Evolutionary conservation across 2,888 invertebrate species (phyloP).

Genomic region (Oegoconia quadripuncta): DNA sequence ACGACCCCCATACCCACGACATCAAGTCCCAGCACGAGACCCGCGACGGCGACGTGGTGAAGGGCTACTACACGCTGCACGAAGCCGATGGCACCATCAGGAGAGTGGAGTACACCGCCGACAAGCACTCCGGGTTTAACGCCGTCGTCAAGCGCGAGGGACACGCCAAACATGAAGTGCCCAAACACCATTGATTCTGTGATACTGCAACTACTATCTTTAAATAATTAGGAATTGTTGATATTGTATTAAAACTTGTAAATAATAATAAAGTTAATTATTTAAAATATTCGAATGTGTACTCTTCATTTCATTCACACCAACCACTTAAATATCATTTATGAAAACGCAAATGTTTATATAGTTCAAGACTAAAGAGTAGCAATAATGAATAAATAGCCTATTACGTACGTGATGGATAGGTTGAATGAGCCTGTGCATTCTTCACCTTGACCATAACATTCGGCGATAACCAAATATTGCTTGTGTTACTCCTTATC

Average conservation of each 20-base stretch:
- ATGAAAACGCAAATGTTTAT: too few species aligned
- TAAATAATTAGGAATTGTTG: neutral
- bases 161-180: constrained; percentile 21
- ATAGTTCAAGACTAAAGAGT: too few species aligned
- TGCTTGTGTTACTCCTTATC: too few species aligned
- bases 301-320: too few species aligned
- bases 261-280: too few species aligned
- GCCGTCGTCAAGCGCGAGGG: constrained; percentile 30
- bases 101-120: constrained; percentile 69
- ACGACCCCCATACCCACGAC: constrained; percentile 78
- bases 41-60: constrained; percentile 78
- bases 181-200: constrained; percentile 23
- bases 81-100: constrained; percentile 70
- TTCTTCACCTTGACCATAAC: too few species aligned
- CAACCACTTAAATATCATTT: too few species aligned
- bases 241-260: neutral
- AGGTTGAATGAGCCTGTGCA: too few species aligned
- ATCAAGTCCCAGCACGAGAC: constrained; percentile 76
- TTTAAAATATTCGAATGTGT: too few species aligned
- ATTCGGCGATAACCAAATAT: too few species aligned
- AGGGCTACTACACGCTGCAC: constrained; percentile 64
- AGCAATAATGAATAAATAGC: too few species aligned
- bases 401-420: too few species aligned
- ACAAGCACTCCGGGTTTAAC: constrained; percentile 53
- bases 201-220: constrained; percentile 2